Conservation (phyloP, 2,797 vertebrate genomes). For the Cichlasoma orientale region DNA sequence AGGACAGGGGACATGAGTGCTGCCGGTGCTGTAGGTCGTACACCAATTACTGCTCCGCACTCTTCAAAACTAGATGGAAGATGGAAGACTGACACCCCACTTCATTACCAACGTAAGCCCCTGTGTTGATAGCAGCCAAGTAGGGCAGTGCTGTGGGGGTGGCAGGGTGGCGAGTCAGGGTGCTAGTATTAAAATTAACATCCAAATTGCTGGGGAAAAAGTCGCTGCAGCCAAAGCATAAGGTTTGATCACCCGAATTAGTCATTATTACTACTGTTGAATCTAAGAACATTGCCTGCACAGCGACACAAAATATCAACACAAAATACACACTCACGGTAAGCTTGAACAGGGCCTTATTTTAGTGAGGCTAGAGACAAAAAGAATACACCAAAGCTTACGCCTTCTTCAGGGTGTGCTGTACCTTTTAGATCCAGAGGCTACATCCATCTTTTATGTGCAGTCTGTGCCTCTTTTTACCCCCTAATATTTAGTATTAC, state of each 20-base stretch:
- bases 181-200: slow-evolving; percentile 39
- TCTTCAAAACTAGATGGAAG: slow-evolving; percentile 66
- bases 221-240: not conserved
- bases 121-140: slow-evolving; percentile 56
- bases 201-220: slow-evolving; percentile 7
- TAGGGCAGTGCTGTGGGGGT: slow-evolving; percentile 44
- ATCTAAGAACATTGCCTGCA: not conserved
- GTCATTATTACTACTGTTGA: not conserved
- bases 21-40: slow-evolving; percentile 76
- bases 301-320: not conserved
- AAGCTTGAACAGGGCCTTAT: not conserved
- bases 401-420: not conserved
- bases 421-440: not conserved
- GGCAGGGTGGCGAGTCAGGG: not conserved
- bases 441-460: not conserved
- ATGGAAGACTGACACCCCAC: slow-evolving; percentile 66
- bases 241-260: not conserved
- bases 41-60: slow-evolving; percentile 77
- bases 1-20: slow-evolving; percentile 77
- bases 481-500: not conserved
- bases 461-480: not conserved
- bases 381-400: fast-evolving
- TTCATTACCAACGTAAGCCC: slow-evolving; percentile 73
- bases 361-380: not conserved
- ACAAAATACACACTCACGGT: no score